Evolutionary conservation across 30 jellyfish, hydroid and myxozoan species (phyloP).

Genomic region (Pelagia noctiluca): DNA sequence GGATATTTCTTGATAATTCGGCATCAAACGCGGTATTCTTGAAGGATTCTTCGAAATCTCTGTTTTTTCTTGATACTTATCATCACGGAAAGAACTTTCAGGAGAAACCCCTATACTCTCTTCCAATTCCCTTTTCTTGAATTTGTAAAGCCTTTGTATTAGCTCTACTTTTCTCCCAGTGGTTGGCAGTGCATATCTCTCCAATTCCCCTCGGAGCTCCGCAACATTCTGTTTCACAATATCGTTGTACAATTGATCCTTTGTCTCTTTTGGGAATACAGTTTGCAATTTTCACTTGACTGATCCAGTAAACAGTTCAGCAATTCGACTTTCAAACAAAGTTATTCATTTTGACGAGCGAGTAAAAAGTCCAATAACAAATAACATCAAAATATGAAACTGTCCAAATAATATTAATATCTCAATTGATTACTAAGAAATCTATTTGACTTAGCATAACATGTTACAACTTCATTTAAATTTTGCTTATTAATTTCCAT

Average conservation of each 20-base stretch:
- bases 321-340: constrained; percentile 46
- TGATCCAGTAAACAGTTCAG: constrained; percentile 41
- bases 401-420: too few species aligned
- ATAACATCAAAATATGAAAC: background rate
- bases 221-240: too few species aligned
- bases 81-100: background rate
- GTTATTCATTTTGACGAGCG: constrained; percentile 51
- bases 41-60: background rate
- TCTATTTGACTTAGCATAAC: too few species aligned
- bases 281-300: constrained; percentile 27
- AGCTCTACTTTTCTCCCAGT: constrained; percentile 2
- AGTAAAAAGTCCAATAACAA: constrained; percentile 26
- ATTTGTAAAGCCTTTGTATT: constrained; percentile 5
- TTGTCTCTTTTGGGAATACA: too few species aligned
- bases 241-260: too few species aligned
- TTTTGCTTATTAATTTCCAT: background rate
- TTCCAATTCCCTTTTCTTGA: background rate
- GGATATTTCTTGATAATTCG: too few species aligned
- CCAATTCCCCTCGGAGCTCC: too few species aligned
- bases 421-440: too few species aligned
- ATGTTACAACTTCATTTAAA: too few species aligned
- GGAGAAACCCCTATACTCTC: constrained; percentile 7
- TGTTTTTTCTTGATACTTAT: constrained; percentile 8
- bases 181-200: constrained; percentile 26
- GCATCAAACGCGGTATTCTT: background rate